A percentile compares a stretch with the other conserved stretches of the same genome.
Evolutionary conservation across 2,888 invertebrate species (phyloP).

Genomic region (Ernsta delagoae): DNA sequence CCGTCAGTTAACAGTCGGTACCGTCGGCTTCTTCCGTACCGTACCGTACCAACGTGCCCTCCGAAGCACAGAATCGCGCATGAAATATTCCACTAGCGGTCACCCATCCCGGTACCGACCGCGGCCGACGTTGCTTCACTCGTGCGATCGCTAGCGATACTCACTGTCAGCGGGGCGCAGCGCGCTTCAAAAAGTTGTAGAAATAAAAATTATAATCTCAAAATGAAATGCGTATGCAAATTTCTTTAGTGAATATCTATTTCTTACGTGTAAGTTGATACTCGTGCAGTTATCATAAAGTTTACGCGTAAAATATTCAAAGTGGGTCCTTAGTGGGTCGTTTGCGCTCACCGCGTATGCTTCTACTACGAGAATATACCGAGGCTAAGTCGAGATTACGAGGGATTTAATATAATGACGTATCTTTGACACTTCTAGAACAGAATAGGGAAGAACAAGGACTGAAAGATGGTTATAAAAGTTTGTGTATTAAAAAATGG

Average conservation of each 20-base stretch:
- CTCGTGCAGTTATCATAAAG: not conserved
- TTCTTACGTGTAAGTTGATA: not conserved
- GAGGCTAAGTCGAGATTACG: not conserved
- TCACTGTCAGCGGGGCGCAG: not conserved
- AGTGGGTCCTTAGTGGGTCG: conserved; percentile 2
- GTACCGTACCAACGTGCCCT: too few relatives aligned
- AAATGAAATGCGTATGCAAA: not conserved
- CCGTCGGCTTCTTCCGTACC: too few relatives aligned
- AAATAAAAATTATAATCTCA: not conserved
- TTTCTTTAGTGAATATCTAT: not conserved
- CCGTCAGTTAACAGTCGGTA: too few relatives aligned
- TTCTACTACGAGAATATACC: too few relatives aligned
- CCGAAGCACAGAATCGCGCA: too few relatives aligned
- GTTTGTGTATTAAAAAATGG: too few relatives aligned
- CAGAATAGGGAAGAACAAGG: too few relatives aligned
- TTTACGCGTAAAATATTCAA: conserved; percentile 2
- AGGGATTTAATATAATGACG: not conserved
- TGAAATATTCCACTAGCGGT: too few relatives aligned
- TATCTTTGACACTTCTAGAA: too few relatives aligned
- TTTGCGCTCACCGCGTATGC: not conserved
- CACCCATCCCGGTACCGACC: too few relatives aligned
- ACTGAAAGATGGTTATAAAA: too few relatives aligned
- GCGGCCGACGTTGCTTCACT: too few relatives aligned
- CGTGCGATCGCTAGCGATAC: not conserved
- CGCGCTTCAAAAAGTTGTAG: not conserved